These are phyloP conservation scores for Phrixothrix hirtus DNA, from an alignment of 2,888 invertebrate genomes.

Conservation along the genomic window DNA sequence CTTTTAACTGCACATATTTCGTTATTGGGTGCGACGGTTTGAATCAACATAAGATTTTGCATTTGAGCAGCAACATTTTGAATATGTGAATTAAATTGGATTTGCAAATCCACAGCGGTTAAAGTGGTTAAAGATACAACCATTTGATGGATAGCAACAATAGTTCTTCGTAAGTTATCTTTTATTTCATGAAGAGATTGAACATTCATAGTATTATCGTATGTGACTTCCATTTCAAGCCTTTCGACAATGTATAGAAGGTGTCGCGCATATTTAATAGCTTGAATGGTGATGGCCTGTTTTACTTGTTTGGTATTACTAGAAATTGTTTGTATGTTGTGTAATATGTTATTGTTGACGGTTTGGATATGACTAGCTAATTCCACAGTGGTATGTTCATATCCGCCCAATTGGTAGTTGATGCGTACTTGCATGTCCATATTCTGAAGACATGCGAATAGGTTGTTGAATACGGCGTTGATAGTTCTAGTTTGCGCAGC, in stretches of 20 bases:
- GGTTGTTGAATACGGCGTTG: conserved; percentile 10
- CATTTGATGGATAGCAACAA: conserved; percentile 11
- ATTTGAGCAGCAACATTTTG: conserved; percentile 8
- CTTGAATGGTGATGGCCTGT: conserved; percentile 13
- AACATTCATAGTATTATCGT: conserved; percentile 2
- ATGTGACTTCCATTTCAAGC: conserved; percentile 8
- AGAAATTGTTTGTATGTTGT: conserved; percentile 3
- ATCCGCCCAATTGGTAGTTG: conserved; percentile 2
- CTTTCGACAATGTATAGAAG: conserved; percentile 7
- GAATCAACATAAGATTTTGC: conserved; percentile 9
- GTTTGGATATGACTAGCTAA: conserved; percentile 12
- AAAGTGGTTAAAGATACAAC: conserved; percentile 1
- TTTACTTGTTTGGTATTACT: conserved; percentile 3
- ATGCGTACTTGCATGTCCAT: conserved; percentile 17
- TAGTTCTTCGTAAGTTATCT: neutral
- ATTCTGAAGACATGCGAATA: conserved; percentile 13
- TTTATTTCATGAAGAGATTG: conserved; percentile 1
- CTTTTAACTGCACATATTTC: neutral
- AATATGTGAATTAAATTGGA: conserved; percentile 5
- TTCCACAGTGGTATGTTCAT: conserved; percentile 4
- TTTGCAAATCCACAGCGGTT: conserved; percentile 2
- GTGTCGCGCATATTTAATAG: conserved; percentile 5
- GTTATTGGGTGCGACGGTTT: neutral
- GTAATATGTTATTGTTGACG: conserved; percentile 10
- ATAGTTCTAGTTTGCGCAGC: conserved; percentile 6